Percentiles rank a stretch among this genome's conserved stretches.
Conservation (phyloP, 2,888 invertebrate species). For the Polyommatus iphigenia region DNA sequence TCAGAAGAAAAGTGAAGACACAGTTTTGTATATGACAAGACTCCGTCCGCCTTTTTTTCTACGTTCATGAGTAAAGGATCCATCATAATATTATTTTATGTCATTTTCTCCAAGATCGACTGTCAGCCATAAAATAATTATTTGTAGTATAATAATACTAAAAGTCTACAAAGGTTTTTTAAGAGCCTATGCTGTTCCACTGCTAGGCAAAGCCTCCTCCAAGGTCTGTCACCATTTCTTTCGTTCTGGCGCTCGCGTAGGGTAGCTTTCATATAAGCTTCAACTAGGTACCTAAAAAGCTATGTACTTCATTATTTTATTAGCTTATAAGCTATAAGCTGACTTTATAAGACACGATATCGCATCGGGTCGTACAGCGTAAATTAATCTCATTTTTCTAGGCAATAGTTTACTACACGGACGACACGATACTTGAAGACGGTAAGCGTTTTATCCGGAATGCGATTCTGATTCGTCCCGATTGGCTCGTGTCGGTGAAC, state of each 20-base stretch:
- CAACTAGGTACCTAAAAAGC: no score
- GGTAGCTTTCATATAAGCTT: background rate
- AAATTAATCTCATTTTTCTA: constrained; percentile 43
- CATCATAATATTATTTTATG: background rate
- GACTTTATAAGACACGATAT: no score
- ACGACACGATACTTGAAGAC: constrained; percentile 56
- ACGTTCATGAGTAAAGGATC: no score
- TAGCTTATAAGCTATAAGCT: background rate
- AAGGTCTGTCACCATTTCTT: no score
- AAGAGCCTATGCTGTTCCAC: background rate
- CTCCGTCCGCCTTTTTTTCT: no score
- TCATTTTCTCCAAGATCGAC: background rate
- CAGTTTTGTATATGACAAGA: no score
- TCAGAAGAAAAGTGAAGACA: no score
- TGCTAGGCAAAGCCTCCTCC: background rate
- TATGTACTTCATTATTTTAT: no score
- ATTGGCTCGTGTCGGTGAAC: constrained; percentile 64
- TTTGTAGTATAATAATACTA: no score
- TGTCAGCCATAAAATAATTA: background rate
- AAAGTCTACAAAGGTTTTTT: background rate
- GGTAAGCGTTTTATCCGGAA: constrained; percentile 57
- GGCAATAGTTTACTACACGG: constrained; percentile 69
- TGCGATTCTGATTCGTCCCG: constrained; percentile 58
- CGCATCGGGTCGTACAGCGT: background rate
- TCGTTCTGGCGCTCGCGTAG: no score